A percentile compares a stretch with the other conserved stretches of the same genome.
Conservation (phyloP, 2,797 vertebrate species). For the Pseudomugil tenellus region DNA sequence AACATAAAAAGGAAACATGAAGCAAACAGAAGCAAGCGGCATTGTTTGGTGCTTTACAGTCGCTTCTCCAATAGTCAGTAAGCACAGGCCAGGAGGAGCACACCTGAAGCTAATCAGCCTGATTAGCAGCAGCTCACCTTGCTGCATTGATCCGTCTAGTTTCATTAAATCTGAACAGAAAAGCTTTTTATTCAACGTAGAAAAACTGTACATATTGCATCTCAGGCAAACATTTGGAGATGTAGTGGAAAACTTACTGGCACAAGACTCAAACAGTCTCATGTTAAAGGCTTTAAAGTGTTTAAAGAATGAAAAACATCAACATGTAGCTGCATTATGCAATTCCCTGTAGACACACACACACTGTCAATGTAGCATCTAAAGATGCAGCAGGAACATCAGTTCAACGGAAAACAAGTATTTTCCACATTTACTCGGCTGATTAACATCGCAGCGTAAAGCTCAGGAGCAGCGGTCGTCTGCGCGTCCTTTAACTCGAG, state of each 20-base stretch:
- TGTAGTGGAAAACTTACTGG: background rate
- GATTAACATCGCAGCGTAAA: slow-evolving; percentile 2
- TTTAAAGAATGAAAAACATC: background rate
- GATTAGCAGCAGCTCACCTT: slow-evolving; percentile 11
- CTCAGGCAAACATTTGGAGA: background rate
- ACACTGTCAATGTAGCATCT: background rate
- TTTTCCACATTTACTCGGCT: background rate
- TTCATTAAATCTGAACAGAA: background rate
- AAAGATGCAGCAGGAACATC: background rate
- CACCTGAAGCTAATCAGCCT: slow-evolving; percentile 45
- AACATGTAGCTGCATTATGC: background rate
- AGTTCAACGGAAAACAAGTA: background rate
- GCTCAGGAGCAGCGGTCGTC: slow-evolving; percentile 28
- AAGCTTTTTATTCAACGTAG: slow-evolving; percentile 50
- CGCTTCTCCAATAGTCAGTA: slow-evolving; percentile 1
- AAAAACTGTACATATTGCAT: slow-evolving; percentile 65
- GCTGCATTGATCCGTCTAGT: background rate
- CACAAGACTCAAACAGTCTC: background rate
- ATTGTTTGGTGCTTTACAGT: slow-evolving; percentile 13
- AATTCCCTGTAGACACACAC: background rate
- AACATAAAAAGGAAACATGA: background rate
- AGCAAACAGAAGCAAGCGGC: background rate
- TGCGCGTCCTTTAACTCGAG: background rate
- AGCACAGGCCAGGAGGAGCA: slow-evolving; percentile 3
- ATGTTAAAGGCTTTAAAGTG: slow-evolving; percentile 3